Evolutionary conservation across 2,113 vertebrate species (phyloP).

Genomic region (Peromyscus polionotus): DNA sequence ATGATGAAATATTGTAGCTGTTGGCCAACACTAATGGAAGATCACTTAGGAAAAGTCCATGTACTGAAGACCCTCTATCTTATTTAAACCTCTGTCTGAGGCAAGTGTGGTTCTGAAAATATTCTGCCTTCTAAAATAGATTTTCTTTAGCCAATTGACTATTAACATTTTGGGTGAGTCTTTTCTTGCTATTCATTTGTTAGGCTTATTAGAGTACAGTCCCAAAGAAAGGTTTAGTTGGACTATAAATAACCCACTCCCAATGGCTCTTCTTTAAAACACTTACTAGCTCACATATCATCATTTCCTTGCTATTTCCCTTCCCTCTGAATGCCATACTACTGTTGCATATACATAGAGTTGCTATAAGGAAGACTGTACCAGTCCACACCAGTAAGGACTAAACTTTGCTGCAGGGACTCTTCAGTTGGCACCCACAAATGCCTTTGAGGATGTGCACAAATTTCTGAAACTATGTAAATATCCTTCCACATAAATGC

Average conservation of each 20-base stretch:
- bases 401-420: background rate
- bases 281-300: background rate
- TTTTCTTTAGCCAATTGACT: background rate
- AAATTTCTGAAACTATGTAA: background rate
- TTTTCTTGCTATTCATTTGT: background rate
- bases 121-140: background rate
- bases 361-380: background rate
- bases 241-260: background rate
- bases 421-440: background rate
- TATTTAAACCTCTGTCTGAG: background rate
- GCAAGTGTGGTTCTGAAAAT: background rate
- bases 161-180: background rate
- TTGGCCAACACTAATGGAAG: background rate
- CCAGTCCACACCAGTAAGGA: background rate
- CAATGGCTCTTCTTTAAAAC: background rate
- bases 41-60: conserved; percentile 34
- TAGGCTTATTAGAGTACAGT: background rate
- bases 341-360: background rate
- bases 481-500: background rate
- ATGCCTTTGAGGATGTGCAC: background rate
- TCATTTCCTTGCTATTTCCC: background rate
- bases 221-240: background rate
- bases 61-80: background rate
- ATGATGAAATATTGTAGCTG: conserved; percentile 34
- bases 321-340: background rate